phyloP scores from a whole-genome alignment of 2,888 invertebrate species.

The Hololepta plana region DNA sequence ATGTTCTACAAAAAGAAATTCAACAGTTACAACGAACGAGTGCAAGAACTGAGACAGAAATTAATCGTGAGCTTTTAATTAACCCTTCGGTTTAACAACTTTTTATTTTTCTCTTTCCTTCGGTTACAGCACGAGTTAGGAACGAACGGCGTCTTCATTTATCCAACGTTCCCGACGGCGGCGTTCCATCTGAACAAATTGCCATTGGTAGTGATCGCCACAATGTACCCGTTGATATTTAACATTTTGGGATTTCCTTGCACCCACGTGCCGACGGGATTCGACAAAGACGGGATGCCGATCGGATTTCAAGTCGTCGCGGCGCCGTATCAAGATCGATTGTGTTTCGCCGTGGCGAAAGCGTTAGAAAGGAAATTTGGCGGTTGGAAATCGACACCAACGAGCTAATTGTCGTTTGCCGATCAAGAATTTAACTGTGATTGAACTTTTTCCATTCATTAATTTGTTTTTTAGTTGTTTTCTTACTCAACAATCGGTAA shows the following conservation, averaged over 20 bases:
- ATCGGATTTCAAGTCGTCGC: conserved; percentile 65
- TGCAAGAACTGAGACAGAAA: too few relatives aligned
- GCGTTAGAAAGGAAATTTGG: conserved; percentile 43
- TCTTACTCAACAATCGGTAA: too few relatives aligned
- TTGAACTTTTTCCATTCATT: too few relatives aligned
- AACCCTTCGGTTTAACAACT: too few relatives aligned
- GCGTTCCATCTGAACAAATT: conserved; percentile 42
- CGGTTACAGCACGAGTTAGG: too few relatives aligned
- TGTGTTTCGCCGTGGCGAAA: conserved; percentile 63
- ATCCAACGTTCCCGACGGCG: conserved; percentile 44
- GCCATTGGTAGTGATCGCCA: conserved; percentile 36
- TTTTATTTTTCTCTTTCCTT: too few relatives aligned
- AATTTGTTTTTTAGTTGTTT: too few relatives aligned
- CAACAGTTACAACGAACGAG: conserved; percentile 6
- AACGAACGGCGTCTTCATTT: conserved; percentile 45
- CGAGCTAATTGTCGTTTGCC: conserved; percentile 4
- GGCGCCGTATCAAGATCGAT: conserved; percentile 53
- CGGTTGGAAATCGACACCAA: conserved; percentile 9
- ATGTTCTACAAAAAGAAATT: conserved; percentile 7
- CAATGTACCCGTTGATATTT: conserved; percentile 44
- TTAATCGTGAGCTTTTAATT: too few relatives aligned
- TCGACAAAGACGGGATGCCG: conserved; percentile 42
- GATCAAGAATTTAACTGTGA: too few relatives aligned
- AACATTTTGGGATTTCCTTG: conserved; percentile 60
- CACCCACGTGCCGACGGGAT: conserved; percentile 53